Evolutionary conservation across 2,888 invertebrate species (phyloP).

Genomic region (Leuctra nigra): DNA sequence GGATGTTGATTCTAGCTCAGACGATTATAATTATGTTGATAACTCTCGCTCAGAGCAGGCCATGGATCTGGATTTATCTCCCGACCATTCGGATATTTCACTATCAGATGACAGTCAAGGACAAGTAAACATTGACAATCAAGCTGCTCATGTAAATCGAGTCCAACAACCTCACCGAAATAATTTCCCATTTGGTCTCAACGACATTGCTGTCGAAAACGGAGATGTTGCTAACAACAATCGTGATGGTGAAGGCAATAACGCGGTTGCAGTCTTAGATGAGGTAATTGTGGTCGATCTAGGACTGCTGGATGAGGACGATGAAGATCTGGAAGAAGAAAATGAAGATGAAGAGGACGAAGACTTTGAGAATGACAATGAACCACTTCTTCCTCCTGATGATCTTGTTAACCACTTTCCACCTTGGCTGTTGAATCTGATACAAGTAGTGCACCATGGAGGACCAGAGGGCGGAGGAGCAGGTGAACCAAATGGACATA

Average conservation of each 20-base stretch:
- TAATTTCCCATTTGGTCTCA: conserved; percentile 24
- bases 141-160: conserved; percentile 8
- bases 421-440: conserved; percentile 23
- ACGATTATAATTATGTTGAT: neutral
- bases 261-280: conserved; percentile 37
- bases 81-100: conserved; percentile 29
- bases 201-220: conserved; percentile 41
- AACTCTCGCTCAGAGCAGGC: conserved; percentile 32
- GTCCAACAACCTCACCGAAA: conserved; percentile 9
- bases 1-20: neutral
- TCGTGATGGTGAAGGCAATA: conserved; percentile 46
- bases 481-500: neutral
- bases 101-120: conserved; percentile 20
- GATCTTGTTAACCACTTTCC: conserved; percentile 25
- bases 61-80: conserved; percentile 33
- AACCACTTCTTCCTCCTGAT: conserved; percentile 16
- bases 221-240: conserved; percentile 49
- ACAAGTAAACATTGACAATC: conserved; percentile 9
- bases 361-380: conserved; percentile 24
- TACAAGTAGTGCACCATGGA: conserved; percentile 20
- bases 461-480: conserved; percentile 7
- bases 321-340: conserved; percentile 16
- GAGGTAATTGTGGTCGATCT: conserved; percentile 32
- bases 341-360: neutral
- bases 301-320: conserved; percentile 26